These are phyloP conservation scores for Cyclina sinensis DNA, from an alignment of 1,140 invertebrate species.

Conservation along the genomic window DNA sequence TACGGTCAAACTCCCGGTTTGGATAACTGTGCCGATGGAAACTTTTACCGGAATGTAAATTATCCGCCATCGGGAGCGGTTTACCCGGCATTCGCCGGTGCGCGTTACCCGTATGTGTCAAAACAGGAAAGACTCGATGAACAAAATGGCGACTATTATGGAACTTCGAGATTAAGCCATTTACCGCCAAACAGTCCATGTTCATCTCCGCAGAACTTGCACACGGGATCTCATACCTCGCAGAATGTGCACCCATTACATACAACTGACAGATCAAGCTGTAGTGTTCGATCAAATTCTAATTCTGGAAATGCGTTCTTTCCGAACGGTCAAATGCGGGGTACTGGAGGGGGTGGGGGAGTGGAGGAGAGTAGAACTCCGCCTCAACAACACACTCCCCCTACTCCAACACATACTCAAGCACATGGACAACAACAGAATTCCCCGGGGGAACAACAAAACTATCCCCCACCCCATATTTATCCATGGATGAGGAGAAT, in stretches of 20 bases:
- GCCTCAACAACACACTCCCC: constrained; percentile 75
- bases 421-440: constrained; percentile 65
- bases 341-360: constrained; percentile 49
- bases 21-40: constrained; percentile 80
- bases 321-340: constrained; percentile 73
- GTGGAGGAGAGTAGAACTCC: constrained; percentile 73
- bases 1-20: constrained; percentile 82
- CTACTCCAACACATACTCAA: constrained; percentile 72
- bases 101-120: constrained; percentile 76
- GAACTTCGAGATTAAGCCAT: constrained; percentile 78
- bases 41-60: constrained; percentile 77
- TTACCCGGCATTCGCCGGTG: constrained; percentile 77
- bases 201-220: constrained; percentile 75
- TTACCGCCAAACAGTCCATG: constrained; percentile 79
- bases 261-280: constrained; percentile 69
- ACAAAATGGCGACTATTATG: constrained; percentile 80
- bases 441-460: constrained; percentile 66
- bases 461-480: constrained; percentile 80
- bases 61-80: constrained; percentile 77
- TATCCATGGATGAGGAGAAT: constrained; percentile 85
- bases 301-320: constrained; percentile 76
- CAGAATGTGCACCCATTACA: constrained; percentile 76
- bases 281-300: constrained; percentile 74
- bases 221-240: constrained; percentile 69
- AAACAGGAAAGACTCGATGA: constrained; percentile 76